Conservation (phyloP, 2,797 vertebrate species). For the Distichodus sexfasciatus region DNA sequence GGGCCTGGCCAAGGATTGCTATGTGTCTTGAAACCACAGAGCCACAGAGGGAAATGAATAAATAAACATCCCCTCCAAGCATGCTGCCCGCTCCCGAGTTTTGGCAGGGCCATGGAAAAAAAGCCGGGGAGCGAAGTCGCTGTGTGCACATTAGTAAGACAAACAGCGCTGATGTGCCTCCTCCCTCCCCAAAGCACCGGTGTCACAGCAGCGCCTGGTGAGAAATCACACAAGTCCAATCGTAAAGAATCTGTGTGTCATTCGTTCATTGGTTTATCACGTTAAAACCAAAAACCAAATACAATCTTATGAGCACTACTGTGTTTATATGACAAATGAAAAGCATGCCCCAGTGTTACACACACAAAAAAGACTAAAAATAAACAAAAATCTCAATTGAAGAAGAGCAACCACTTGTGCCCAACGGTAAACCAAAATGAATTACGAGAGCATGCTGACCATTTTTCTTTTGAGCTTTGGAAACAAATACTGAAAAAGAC, state of each 20-base stretch:
- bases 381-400: no score
- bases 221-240: slow-evolving; percentile 46
- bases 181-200: slow-evolving; percentile 42
- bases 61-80: slow-evolving; percentile 78
- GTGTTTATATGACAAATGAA: slow-evolving; percentile 50
- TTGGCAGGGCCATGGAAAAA: slow-evolving; percentile 34
- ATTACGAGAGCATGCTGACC: no score
- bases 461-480: no score
- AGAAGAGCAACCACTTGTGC: no score
- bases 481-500: no score
- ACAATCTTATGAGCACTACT: slow-evolving; percentile 36
- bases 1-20: slow-evolving; percentile 73
- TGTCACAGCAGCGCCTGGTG: slow-evolving; percentile 47
- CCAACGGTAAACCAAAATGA: no score
- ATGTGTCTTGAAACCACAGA: slow-evolving; percentile 73
- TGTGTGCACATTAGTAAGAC: slow-evolving; percentile 45
- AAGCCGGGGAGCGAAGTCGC: slow-evolving; percentile 35
- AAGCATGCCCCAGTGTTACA: no score
- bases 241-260: no score
- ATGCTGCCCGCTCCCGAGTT: slow-evolving; percentile 68
- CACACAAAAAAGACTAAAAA: no score
- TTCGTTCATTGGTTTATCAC: no score
- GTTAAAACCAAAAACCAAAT: no score
- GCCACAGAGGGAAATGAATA: slow-evolving; percentile 80
- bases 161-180: slow-evolving; percentile 45